These are phyloP conservation scores for Drosophila differens DNA, from an alignment of 2,888 invertebrate species.

Conservation along the genomic window DNA sequence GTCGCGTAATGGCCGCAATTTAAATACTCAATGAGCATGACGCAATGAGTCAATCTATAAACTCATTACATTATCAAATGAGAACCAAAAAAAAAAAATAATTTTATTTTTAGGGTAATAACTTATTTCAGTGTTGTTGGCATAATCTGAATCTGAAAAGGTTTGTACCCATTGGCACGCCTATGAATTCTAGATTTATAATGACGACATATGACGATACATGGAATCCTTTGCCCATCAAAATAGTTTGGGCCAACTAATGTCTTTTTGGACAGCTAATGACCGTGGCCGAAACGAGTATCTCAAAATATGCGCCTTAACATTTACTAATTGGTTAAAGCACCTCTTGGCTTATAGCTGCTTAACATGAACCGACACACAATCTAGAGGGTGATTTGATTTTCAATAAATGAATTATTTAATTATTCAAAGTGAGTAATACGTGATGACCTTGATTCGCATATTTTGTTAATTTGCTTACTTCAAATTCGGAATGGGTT, in stretches of 20 bases:
- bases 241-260: constrained; percentile 22
- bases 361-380: constrained; percentile 38
- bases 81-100: constrained; percentile 9
- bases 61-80: constrained; percentile 11
- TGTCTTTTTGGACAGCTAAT: constrained; percentile 36
- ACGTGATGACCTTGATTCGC: neutral
- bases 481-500: neutral
- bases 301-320: constrained; percentile 21
- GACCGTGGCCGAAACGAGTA: constrained; percentile 26
- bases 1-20: constrained; percentile 1
- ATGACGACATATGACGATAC: constrained; percentile 17
- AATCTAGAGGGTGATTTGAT: neutral
- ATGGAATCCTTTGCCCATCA: constrained; percentile 22
- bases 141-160: constrained; percentile 31
- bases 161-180: constrained; percentile 19
- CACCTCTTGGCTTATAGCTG: constrained; percentile 39
- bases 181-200: constrained; percentile 10
- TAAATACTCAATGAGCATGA: constrained; percentile 28
- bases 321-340: constrained; percentile 42
- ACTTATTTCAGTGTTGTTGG: constrained; percentile 26
- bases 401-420: constrained; percentile 3
- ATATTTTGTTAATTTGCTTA: neutral
- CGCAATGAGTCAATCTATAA: constrained; percentile 27
- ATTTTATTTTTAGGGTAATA: constrained; percentile 26
- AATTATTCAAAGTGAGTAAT: constrained; percentile 8